Conservation (phyloP, 2,113 vertebrate genomes). For the Cinclus cinclus region DNA sequence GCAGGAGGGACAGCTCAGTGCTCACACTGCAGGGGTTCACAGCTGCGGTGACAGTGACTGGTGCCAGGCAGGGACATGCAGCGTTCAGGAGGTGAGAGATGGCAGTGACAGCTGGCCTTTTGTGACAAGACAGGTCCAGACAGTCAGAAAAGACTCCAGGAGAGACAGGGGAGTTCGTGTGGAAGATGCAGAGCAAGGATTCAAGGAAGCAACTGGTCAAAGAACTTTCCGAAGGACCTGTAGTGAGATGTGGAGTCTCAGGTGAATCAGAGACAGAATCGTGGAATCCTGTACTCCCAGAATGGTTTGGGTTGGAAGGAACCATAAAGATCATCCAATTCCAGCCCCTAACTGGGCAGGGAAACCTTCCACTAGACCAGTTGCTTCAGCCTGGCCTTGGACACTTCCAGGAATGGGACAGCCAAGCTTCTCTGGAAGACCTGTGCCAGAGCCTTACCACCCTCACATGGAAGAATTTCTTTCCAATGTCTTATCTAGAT, state of each 20-base stretch:
- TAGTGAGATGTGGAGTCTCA: background rate
- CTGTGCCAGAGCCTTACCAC: background rate
- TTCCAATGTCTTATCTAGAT: background rate
- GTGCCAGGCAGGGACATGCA: background rate
- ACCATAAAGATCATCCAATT: too few relatives aligned
- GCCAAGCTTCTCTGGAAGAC: background rate
- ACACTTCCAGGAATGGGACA: background rate
- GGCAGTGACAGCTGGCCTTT: background rate
- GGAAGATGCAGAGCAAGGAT: background rate
- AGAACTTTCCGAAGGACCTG: background rate
- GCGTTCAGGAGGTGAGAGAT: background rate
- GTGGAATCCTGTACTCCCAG: background rate
- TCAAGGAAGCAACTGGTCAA: background rate
- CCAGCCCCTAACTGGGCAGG: background rate
- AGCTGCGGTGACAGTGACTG: background rate
- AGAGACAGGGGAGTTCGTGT: background rate
- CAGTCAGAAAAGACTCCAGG: background rate
- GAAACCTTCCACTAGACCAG: background rate
- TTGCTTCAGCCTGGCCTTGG: background rate
- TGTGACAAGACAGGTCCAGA: background rate
- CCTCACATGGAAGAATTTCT: background rate
- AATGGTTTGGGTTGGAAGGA: background rate
- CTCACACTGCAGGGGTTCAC: fast-evolving
- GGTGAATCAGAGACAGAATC: background rate
- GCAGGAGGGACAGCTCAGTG: background rate